phyloP scores from a whole-genome alignment of 2,888 invertebrate genomes.

The Drosophila birchii region DNA sequence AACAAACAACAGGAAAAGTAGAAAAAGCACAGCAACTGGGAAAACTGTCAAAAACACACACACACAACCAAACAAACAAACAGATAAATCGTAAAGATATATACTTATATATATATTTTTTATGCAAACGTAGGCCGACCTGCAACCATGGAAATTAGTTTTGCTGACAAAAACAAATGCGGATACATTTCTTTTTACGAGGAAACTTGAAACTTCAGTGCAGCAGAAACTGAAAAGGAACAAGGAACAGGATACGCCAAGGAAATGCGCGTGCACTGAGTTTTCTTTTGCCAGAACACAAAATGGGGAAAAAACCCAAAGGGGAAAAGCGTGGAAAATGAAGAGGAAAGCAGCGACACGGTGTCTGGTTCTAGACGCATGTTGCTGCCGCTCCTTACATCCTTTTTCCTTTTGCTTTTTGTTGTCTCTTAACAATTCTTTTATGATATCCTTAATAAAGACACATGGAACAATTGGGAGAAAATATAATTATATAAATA shows the following conservation, averaged over 20 bases:
- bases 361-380: conserved; percentile 55
- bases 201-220: conserved; percentile 43
- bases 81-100: conserved; percentile 40
- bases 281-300: conserved; percentile 34
- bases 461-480: not conserved
- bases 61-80: conserved; percentile 23
- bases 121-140: conserved; percentile 66
- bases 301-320: conserved; percentile 52
- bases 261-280: conserved; percentile 40
- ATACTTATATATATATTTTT: conserved; percentile 35
- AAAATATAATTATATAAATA: not conserved
- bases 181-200: conserved; percentile 52
- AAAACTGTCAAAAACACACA: conserved; percentile 43
- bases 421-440: conserved; percentile 46
- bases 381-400: conserved; percentile 24
- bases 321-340: conserved; percentile 42
- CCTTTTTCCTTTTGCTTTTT: conserved; percentile 17
- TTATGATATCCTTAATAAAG: conserved; percentile 50
- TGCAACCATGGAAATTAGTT: conserved; percentile 67
- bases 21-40: conserved; percentile 8
- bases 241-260: conserved; percentile 8
- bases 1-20: conserved; percentile 33
- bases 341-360: conserved; percentile 53
- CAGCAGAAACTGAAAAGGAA: conserved; percentile 26
- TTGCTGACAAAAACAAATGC: conserved; percentile 44